Base-by-base conservation (phyloP, 2,113 vertebrate species). In the Tylochromis polylepis region DNA sequence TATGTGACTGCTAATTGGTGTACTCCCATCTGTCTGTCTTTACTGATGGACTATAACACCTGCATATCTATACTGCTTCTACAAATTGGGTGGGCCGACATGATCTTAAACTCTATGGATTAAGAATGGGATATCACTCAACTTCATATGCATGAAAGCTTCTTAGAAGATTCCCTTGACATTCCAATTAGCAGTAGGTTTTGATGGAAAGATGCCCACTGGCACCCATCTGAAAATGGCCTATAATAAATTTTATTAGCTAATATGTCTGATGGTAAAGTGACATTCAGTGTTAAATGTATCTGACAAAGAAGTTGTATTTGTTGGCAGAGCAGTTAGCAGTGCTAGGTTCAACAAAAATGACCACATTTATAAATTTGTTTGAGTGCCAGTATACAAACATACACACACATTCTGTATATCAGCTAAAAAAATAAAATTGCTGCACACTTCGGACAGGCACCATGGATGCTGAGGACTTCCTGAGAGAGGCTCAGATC, bases 401-500 rank as follows among this genome's bases (percentile, higher is more conserved):
- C 15, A 51, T 14, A 72, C 11, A 10, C 15, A 11, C 18, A 46
- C 38, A 10, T 24, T 24, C 22, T 72, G 65, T 46, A 43, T 10
- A 27, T 27, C 41, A 70, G 38, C 65, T 46, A 16, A 24, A 43
- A n/a, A 24, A 8, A 38, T 51, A 5, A 31, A 51, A 75, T 34
- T 22, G 2, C 56, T 79, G 11, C 60, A 6, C 38, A n/a, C 3
- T 51, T 53, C 90, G 75, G 82, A 91, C 95, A 99, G 98, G 98
- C 92, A 97, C 97, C 90, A 99, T 99, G 98, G 96, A 98, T 91
- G 85, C 96, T 11, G 86, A 96, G 22, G 98, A 99, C 95, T 99
- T 99, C 96, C 96, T 99, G 80, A 94, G 96, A 89, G 99, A 99
- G 94, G 99, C 99, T 75, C 97, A 99, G 94, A 95, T 98, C 86